Evolutionary conservation across 2,888 invertebrate genomes (phyloP).

Genomic region (Sarcophaga carnaria): DNA sequence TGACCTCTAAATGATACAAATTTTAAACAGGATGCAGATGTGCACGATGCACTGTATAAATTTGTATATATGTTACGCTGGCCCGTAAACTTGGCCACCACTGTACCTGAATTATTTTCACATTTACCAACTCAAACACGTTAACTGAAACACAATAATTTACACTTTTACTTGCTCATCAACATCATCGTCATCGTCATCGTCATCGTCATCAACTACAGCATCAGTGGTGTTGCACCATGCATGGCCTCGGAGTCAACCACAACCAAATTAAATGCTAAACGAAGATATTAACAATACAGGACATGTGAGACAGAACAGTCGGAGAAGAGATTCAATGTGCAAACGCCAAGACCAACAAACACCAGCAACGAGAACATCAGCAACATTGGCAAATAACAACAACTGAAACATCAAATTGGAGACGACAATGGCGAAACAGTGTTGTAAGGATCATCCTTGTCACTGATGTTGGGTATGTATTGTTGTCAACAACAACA

Average conservation of each 20-base stretch:
- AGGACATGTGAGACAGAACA: slow-evolving; percentile 67
- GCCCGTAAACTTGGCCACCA: slow-evolving; percentile 4
- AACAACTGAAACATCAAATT: slow-evolving; percentile 40
- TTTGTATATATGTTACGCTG: too few relatives aligned
- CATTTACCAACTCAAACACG: slow-evolving; percentile 3
- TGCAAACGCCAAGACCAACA: slow-evolving; percentile 32
- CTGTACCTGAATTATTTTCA: not conserved
- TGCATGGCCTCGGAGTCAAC: slow-evolving; percentile 69
- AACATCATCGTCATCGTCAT: slow-evolving; percentile 35
- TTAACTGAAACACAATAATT: slow-evolving; percentile 23
- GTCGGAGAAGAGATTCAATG: slow-evolving; percentile 33
- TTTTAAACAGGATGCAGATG: not conserved
- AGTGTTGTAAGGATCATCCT: slow-evolving; percentile 47
- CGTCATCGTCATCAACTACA: slow-evolving; percentile 42
- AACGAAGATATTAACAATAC: slow-evolving; percentile 77
- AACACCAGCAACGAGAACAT: slow-evolving; percentile 15
- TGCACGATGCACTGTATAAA: too few relatives aligned
- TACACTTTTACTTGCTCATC: slow-evolving; percentile 55
- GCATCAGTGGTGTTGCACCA: slow-evolving; percentile 35
- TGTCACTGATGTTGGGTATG: slow-evolving; percentile 19
- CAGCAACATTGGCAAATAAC: slow-evolving; percentile 17
- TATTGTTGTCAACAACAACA: slow-evolving; percentile 9
- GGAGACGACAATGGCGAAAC: slow-evolving; percentile 44
- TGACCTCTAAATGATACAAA: not conserved
- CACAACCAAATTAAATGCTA: slow-evolving; percentile 78